Evolutionary conservation across 1,140 invertebrate genomes (phyloP).

Genomic region (Andrena cerasifolii): DNA sequence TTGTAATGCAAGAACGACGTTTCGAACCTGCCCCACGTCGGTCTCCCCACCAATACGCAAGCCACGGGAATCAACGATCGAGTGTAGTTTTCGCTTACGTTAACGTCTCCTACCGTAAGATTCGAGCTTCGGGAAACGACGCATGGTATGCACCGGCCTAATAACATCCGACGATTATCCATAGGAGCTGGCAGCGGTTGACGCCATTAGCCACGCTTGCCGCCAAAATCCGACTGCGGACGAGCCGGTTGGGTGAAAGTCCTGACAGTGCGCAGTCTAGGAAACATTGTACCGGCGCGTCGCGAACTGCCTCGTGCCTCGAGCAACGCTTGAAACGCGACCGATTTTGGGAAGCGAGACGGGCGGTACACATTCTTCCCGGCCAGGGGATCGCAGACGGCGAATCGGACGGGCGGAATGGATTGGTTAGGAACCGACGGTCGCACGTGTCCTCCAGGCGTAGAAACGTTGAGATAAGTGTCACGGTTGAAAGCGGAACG

Average conservation of each 20-base stretch:
- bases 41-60: too few species aligned
- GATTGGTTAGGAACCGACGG: not conserved
- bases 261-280: constrained; percentile 15
- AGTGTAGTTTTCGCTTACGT: too few species aligned
- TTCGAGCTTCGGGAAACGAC: not conserved
- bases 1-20: too few species aligned
- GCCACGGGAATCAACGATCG: too few species aligned
- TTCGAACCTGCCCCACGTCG: too few species aligned
- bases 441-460: constrained; percentile 20
- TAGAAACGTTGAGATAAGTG: constrained; percentile 46
- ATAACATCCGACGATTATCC: not conserved
- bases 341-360: not conserved
- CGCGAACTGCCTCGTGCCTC: not conserved
- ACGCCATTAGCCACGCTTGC: constrained; percentile 3
- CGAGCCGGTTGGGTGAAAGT: constrained; percentile 51
- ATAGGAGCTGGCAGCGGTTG: not conserved
- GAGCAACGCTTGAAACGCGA: not conserved
- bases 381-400: not conserved
- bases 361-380: not conserved
- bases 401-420: not conserved
- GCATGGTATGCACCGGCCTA: not conserved
- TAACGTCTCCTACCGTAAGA: not conserved
- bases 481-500: constrained; percentile 52
- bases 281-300: not conserved
- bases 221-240: constrained; percentile 46